Evolutionary conservation across 2,888 invertebrate species (phyloP).

Genomic region (Parascotia fuliginaria): DNA sequence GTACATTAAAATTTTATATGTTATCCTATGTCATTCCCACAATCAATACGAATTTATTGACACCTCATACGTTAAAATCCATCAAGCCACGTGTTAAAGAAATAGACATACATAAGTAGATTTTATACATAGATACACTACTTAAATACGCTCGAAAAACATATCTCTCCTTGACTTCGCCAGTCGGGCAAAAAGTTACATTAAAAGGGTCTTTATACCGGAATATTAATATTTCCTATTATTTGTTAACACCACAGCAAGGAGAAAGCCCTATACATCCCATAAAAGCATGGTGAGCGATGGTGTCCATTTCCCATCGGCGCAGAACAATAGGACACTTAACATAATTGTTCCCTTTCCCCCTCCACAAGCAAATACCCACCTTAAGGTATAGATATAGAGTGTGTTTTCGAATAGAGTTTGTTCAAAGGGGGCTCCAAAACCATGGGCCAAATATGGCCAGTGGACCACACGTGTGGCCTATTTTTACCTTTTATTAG

Average conservation of each 20-base stretch:
- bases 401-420: conserved; percentile 9
- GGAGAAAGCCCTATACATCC: conserved; percentile 41
- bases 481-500: conserved; percentile 29
- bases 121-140: too few relatives aligned
- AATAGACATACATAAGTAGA: too few relatives aligned
- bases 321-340: conserved; percentile 41
- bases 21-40: too few relatives aligned
- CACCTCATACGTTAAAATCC: too few relatives aligned
- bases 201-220: too few relatives aligned
- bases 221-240: conserved; percentile 15
- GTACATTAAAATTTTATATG: too few relatives aligned
- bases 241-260: conserved; percentile 19
- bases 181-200: too few relatives aligned
- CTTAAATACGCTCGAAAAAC: too few relatives aligned
- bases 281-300: conserved; percentile 40
- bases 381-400: not conserved
- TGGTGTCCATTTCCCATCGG: conserved; percentile 43
- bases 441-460: conserved; percentile 29
- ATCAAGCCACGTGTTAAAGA: too few relatives aligned
- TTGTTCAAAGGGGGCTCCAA: conserved; percentile 25
- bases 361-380: not conserved
- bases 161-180: too few relatives aligned
- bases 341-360: conserved; percentile 41
- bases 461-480: conserved; percentile 42
- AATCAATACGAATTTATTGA: too few relatives aligned